These are phyloP conservation scores for Synergus japonicus DNA, from an alignment of 2,888 invertebrate species.

Conservation along the genomic window DNA sequence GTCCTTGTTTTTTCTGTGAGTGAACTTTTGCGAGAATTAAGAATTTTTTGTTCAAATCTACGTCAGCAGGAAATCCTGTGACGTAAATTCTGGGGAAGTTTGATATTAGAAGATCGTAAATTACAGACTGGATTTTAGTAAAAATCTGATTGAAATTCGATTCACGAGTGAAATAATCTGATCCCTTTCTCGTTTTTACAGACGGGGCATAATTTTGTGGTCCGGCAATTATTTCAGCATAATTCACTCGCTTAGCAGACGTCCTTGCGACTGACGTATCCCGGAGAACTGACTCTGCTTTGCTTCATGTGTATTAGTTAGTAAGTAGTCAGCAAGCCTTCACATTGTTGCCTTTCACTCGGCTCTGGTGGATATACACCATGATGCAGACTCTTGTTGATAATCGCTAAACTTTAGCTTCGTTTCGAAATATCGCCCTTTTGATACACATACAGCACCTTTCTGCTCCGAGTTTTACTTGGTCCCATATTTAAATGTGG, in stretches of 20 bases:
- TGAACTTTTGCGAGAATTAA: background rate
- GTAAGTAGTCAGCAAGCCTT: slow-evolving; percentile 64
- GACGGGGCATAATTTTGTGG: slow-evolving; percentile 31
- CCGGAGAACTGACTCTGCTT: slow-evolving; percentile 58
- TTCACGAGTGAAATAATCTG: slow-evolving; percentile 7
- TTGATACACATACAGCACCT: slow-evolving; percentile 25
- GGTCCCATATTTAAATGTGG: background rate
- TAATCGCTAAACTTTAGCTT: slow-evolving; percentile 34
- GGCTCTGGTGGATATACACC: slow-evolving; percentile 52
- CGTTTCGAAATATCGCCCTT: slow-evolving; percentile 31
- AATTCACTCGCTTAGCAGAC: slow-evolving; percentile 70
- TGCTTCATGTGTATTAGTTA: slow-evolving; percentile 37
- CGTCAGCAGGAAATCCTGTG: background rate
- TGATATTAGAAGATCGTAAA: background rate
- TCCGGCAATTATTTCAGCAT: slow-evolving; percentile 66
- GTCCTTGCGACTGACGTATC: slow-evolving; percentile 71
- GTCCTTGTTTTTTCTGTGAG: no score
- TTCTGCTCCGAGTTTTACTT: slow-evolving; percentile 7
- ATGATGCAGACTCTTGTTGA: slow-evolving; percentile 25
- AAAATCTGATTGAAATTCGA: background rate
- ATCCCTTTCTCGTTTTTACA: slow-evolving; percentile 14
- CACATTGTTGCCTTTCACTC: slow-evolving; percentile 75
- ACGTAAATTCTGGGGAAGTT: background rate
- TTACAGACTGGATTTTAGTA: background rate
- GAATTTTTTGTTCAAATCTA: background rate